Evolutionary conservation across 2,113 vertebrate genomes (phyloP), one percentile per base, ranked within the genome.

Genomic region (Neolamprologus ventralis): DNA sequence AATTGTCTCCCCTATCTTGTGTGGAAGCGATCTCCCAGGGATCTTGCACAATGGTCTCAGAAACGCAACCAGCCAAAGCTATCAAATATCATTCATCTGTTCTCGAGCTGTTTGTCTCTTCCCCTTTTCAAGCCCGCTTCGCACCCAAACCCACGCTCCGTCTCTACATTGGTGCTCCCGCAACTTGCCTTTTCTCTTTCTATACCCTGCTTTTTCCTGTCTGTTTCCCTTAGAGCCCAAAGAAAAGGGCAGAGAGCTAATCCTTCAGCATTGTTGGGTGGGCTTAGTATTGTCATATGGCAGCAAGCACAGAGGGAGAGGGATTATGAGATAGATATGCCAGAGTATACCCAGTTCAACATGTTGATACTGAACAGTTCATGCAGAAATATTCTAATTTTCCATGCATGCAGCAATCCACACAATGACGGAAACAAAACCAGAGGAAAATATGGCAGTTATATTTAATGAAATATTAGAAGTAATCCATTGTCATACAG

Each of bases 401-500:
- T 78, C 31, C 16, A 78, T 49, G 71, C 42, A 5, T 31, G 42
- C 42, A 78, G 17, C 42, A 28, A 28, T 78, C 40, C 45, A 78
- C 71, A 78, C 23, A 89, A 83, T 40, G 78, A 91, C 19, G 4
- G 35, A 80, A 55, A 80, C 82, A 79, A 87, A 85, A 84, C 37
- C 54, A 91, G 85, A 75, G 63, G 87, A 94, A 94, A 96, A 95
- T 91, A 94, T 83, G 92, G 95, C 93, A 94, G 94, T 92, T 94
- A 95, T 94, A 94, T 97, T 97, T 97, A 95, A 96, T 97, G 92
- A 92, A 95, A 94, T 94, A 93, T 92, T 80, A 93, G 80, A 82
- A 88, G 86, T 89, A 87, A 92, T 91, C 93, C 89, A 91, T 88
- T 90, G 75, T 92, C 89, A 95, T 91, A 95, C 93, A 96, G 87